Base-by-base conservation (phyloP, 2,113 vertebrate genomes). In the Osmerus mordax region DNA sequence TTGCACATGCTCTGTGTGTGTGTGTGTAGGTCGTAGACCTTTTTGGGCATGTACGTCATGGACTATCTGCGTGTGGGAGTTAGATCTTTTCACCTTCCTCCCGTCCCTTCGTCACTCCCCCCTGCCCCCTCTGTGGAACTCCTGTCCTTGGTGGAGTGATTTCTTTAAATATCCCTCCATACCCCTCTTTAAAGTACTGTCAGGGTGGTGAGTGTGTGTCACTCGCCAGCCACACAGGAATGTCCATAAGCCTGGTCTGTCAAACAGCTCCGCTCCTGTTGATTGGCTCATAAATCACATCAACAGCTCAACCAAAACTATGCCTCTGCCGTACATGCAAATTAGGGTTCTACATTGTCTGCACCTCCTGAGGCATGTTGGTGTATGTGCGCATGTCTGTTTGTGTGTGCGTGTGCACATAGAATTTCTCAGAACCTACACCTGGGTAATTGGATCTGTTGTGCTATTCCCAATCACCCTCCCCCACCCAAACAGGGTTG, bases 11-110 rank as follows among this genome's bases (percentile, higher is more conserved):
- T 6, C 7, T 63, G 56, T 32, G 28, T 66, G 53, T 25, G 28
- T 64, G 62, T 47, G 70, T 63, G 58, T 8, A 52, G 9, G 36
- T 62, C 67, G n/a, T 15, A 56, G 71, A 41, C 58, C 78, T n/a
- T 75, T 28, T 64, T 55, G 74, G 62, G 85, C 85, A 85, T 87
- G 84, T 65, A 78, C 79, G 64, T 75, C 41, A 13, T 9, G 36
- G 54, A 58, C 47, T 55, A 56, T n/a, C 16, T 32, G 70, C 16
- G n/a, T 53, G 32, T 14, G 36, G 21, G n/a, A n/a, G 58, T 23
- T 69, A 29, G 23, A 54, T 36, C 13, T 36, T 36, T 36, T 25
- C 19, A 11, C 70, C n/a, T 32, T 36, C 64, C 3, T 16, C 59
- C 32, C 53, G 55, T 52, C 58, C 14, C 11, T 51, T 19, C 14